Evolutionary conservation across 2,888 invertebrate genomes (phyloP).

Genomic region (Drepanosiphum platanoidis): DNA sequence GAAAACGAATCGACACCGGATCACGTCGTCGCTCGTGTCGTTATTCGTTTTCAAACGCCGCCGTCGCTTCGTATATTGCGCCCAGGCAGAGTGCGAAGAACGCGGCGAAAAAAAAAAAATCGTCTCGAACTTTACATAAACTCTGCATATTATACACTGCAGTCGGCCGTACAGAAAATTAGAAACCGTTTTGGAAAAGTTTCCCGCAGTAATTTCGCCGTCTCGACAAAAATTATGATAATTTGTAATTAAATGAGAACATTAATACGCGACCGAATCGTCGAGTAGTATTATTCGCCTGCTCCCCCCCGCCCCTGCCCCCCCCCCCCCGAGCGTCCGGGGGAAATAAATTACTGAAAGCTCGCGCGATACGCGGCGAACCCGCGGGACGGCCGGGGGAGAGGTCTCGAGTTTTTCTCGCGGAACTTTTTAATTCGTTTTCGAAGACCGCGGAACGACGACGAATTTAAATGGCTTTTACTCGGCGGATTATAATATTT

Average conservation of each 20-base stretch:
- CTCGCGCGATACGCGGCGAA: background rate
- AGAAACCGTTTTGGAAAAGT: too few relatives aligned
- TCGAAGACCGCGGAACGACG: conserved; percentile 41
- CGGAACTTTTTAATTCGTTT: conserved; percentile 60
- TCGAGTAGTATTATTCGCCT: conserved; percentile 30
- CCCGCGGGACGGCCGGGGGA: background rate
- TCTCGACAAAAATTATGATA: conserved; percentile 42
- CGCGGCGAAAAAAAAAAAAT: too few relatives aligned
- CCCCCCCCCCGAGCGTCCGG: conserved; percentile 13
- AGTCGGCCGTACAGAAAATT: too few relatives aligned
- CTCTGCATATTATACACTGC: too few relatives aligned
- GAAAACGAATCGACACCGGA: too few relatives aligned
- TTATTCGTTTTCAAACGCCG: too few relatives aligned
- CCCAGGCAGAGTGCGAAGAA: too few relatives aligned
- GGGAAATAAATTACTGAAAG: conserved; percentile 41
- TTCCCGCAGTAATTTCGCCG: conserved; percentile 10
- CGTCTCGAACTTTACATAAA: too few relatives aligned
- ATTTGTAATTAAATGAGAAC: conserved; percentile 48
- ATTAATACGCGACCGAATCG: conserved; percentile 49
- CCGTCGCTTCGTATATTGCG: too few relatives aligned
- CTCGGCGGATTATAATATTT: conserved; percentile 38
- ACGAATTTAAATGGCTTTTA: conserved; percentile 51
- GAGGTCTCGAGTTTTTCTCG: conserved; percentile 32
- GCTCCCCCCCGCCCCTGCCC: too few relatives aligned
- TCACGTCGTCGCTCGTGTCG: too few relatives aligned